These are phyloP conservation scores for Polyploca ridens DNA, from an alignment of 2,888 invertebrate species.

Conservation along the genomic window DNA sequence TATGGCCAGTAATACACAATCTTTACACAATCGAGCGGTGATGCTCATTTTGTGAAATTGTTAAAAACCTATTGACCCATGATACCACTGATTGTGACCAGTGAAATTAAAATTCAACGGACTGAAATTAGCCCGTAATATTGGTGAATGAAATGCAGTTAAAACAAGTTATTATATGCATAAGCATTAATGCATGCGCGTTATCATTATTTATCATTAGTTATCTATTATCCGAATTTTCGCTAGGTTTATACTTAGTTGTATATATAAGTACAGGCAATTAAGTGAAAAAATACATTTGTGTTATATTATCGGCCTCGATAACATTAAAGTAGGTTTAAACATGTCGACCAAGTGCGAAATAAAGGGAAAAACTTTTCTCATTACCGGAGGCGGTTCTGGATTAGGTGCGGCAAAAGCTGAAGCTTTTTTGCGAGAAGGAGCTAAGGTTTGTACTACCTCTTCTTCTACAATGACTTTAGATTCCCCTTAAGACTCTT, in stretches of 20 bases:
- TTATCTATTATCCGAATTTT: neutral
- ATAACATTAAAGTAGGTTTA: slow-evolving; percentile 13
- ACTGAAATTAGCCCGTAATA: too few species aligned
- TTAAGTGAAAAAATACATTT: neutral
- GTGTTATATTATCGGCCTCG: slow-evolving; percentile 7
- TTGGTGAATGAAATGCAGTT: too few species aligned
- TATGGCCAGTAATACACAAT: too few species aligned
- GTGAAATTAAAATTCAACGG: too few species aligned
- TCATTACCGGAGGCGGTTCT: slow-evolving; percentile 46
- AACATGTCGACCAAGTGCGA: slow-evolving; percentile 25
- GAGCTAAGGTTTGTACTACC: slow-evolving; percentile 36
- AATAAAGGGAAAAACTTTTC: slow-evolving; percentile 35
- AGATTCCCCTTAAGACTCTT: neutral
- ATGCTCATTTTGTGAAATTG: too few species aligned
- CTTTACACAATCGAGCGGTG: too few species aligned
- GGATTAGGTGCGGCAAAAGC: slow-evolving; percentile 43
- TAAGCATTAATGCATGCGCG: too few species aligned
- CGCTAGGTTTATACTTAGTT: neutral
- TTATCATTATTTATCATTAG: too few species aligned
- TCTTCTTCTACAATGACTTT: neutral
- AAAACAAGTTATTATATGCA: too few species aligned
- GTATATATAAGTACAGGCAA: neutral
- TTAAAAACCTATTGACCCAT: too few species aligned
- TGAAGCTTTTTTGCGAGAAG: slow-evolving; percentile 37
- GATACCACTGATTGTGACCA: too few species aligned